phyloP scores from a whole-genome alignment of 2,888 invertebrate species.

The Anodontia alba region DNA sequence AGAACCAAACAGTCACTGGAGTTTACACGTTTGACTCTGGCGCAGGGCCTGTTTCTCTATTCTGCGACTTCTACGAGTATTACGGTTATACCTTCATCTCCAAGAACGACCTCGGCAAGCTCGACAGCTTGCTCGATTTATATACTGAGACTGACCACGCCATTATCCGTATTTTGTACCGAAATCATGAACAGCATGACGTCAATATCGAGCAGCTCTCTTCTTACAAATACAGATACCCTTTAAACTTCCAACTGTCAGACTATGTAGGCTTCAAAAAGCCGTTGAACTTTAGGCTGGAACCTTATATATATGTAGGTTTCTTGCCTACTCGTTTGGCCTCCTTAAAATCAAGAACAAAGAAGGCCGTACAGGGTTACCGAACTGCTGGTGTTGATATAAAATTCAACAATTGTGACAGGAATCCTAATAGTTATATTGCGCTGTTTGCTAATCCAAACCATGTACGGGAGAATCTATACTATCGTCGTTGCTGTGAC shows the following conservation, averaged over 20 bases:
- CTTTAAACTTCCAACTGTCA: neutral
- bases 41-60: neutral
- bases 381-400: neutral
- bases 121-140: neutral
- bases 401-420: conserved; percentile 10
- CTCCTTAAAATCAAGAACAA: neutral
- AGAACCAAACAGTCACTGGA: neutral
- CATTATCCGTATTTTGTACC: neutral
- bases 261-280: neutral
- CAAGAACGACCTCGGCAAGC: conserved; percentile 4
- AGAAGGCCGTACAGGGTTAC: conserved; percentile 10
- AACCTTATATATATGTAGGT: conserved; percentile 17
- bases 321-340: neutral
- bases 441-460: conserved; percentile 1
- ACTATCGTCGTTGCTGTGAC: conserved; percentile 12
- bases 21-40: neutral
- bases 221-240: conserved; percentile 9
- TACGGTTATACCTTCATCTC: conserved; percentile 17
- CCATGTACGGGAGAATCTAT: neutral
- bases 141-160: conserved; percentile 8
- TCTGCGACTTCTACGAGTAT: conserved; percentile 20
- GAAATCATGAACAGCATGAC: conserved; percentile 3
- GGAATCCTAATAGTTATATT: conserved; percentile 19
- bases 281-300: neutral
- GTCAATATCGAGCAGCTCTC: conserved; percentile 10